phyloP scores from a whole-genome alignment of 1,140 invertebrate genomes.

The Diabrotica undecimpunctata region DNA sequence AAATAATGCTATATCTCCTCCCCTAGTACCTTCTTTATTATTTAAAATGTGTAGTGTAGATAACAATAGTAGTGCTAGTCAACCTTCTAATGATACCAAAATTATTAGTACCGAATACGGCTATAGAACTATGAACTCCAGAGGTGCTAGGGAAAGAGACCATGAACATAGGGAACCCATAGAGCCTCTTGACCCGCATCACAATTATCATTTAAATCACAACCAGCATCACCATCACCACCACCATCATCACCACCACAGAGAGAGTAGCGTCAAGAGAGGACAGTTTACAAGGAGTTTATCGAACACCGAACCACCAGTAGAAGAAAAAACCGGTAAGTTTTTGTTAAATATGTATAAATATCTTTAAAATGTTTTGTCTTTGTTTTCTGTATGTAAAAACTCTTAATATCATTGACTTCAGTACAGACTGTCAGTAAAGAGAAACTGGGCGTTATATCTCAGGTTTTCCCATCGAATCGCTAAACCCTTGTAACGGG shows the following conservation, averaged over 20 bases:
- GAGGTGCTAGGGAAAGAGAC: constrained; percentile 30
- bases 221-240: constrained; percentile 34
- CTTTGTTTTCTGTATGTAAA: too few species aligned
- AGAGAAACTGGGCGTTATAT: too few species aligned
- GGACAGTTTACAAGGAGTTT: constrained; percentile 76
- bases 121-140: constrained; percentile 26
- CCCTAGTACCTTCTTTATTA: background rate
- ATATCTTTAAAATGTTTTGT: too few species aligned
- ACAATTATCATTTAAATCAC: constrained; percentile 30
- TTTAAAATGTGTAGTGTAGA: constrained; percentile 21
- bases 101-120: constrained; percentile 41
- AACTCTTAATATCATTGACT: too few species aligned
- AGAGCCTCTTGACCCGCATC: constrained; percentile 31
- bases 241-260: constrained; percentile 44
- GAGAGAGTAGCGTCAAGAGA: constrained; percentile 52
- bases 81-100: constrained; percentile 21
- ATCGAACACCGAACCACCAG: constrained; percentile 74
- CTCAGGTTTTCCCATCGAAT: too few species aligned
- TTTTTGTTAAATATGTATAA: constrained; percentile 1
- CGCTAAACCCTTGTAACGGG: too few species aligned
- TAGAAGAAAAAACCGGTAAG: constrained; percentile 79
- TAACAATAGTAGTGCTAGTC: constrained; percentile 6
- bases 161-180: constrained; percentile 30
- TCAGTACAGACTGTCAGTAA: too few species aligned
- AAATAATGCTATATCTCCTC: too few species aligned